A percentile compares a stretch with the other conserved stretches of the same genome.
Conservation (phyloP, 2,888 invertebrate species). For the Octonoba sinensis region DNA sequence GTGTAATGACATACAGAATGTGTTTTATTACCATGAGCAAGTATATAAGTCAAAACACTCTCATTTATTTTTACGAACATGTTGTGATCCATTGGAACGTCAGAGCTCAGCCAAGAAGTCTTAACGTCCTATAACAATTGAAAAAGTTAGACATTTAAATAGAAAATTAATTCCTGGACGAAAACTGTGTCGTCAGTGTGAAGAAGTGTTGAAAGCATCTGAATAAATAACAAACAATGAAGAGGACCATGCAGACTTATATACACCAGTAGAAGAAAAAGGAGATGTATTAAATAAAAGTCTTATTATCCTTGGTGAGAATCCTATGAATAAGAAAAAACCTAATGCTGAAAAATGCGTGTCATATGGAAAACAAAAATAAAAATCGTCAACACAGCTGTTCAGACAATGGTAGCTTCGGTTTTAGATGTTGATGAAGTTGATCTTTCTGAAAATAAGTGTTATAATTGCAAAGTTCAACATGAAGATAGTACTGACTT, state of each 20-base stretch:
- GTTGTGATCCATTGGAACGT: no score
- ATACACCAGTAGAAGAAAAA: neutral
- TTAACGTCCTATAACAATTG: neutral
- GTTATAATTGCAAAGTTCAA: neutral
- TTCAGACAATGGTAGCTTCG: neutral
- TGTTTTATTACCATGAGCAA: neutral
- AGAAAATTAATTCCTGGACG: neutral
- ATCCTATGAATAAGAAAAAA: neutral
- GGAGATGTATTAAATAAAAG: neutral
- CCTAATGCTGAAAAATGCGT: neutral
- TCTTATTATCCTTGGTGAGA: no score
- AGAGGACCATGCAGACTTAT: neutral
- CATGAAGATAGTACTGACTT: neutral
- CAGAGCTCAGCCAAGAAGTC: neutral
- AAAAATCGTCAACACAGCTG: neutral
- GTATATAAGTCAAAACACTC: no score
- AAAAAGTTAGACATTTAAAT: neutral
- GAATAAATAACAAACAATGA: no score
- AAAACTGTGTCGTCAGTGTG: neutral
- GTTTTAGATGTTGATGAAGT: neutral
- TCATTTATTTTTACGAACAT: neutral
- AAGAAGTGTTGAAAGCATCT: neutral
- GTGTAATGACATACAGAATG: neutral
- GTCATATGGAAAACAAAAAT: neutral
- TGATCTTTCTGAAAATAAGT: constrained; percentile 1